Evolutionary conservation across 92 coral and sea anemone genomes (phyloP).

Genomic region (Epizoanthus rinbou): DNA sequence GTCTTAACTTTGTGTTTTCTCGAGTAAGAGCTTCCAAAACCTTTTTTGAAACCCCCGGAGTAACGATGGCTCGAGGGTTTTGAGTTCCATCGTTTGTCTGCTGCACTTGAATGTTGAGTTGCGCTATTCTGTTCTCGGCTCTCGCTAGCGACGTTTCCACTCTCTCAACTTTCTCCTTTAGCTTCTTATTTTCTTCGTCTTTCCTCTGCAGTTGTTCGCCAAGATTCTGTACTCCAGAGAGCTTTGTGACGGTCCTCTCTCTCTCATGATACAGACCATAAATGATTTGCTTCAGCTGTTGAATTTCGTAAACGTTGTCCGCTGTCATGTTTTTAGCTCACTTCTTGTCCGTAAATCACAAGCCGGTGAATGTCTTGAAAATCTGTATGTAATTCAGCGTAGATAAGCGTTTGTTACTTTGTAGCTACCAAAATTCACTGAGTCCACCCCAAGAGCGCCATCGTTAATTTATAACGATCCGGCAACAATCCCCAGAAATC

Average conservation of each 20-base stretch:
- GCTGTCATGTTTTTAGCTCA: slow-evolving; percentile 16
- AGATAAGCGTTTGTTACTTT: too few relatives aligned
- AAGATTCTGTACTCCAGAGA: slow-evolving; percentile 76
- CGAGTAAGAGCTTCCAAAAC: slow-evolving; percentile 79
- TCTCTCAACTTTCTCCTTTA: slow-evolving; percentile 58
- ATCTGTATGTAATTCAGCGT: too few relatives aligned
- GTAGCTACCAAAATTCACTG: too few relatives aligned
- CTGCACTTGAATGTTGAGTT: slow-evolving; percentile 50
- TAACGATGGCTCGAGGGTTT: slow-evolving; percentile 62
- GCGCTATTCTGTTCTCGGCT: slow-evolving; percentile 88
- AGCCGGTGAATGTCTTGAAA: too few relatives aligned
- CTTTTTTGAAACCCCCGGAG: slow-evolving; percentile 87
- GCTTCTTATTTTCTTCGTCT: slow-evolving; percentile 47
- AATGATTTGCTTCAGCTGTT: slow-evolving; percentile 61
- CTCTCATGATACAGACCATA: slow-evolving; percentile 37
- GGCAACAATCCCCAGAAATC: too few relatives aligned
- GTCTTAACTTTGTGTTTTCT: slow-evolving; percentile 82
- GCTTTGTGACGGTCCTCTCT: slow-evolving; percentile 56
- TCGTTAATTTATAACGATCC: too few relatives aligned
- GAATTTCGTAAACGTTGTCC: slow-evolving; percentile 22
- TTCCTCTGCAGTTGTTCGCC: slow-evolving; percentile 72
- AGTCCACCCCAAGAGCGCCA: too few relatives aligned
- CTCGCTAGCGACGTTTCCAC: slow-evolving; percentile 74
- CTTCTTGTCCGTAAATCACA: too few relatives aligned
- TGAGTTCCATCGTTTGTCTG: slow-evolving; percentile 48